Base-by-base conservation (phyloP, 1,140 invertebrate genomes). In the Conopomorpha cramerella region DNA sequence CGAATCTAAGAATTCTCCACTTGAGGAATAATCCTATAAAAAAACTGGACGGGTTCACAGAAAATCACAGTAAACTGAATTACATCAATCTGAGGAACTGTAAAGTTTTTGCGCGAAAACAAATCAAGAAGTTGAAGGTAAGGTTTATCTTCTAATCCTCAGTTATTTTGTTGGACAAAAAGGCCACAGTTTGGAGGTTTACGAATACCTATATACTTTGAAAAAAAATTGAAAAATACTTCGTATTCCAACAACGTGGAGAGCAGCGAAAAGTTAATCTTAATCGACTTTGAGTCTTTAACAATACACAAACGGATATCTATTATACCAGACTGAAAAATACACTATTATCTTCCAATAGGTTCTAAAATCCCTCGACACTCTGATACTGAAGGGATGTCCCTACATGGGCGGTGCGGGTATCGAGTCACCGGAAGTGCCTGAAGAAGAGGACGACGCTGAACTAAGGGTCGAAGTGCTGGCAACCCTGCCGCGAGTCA, bases 21-120 rank as follows among this genome's bases (percentile, higher is more conserved):
- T 49, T 81, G 10, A 48, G 81, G 12, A 62, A 74, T 32, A 82
- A 82, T 51, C 72, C 76, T 8, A 77, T 83, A 17, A 64, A 54
- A 30, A 55, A 70, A 27, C 43, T 83, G 3, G 55, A 73, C 35
- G 78, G 79, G 12, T 81, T 82, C 43, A 50, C 60, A 16, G 41
- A 46, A 4, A 39, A 38, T 1, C 32, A 77, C 14, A 55, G 41
- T 23, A 78, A 77, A 37, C 45, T 83, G 2, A 61, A 62, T 17
- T 83, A 83, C 41, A 26, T 83, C 2, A 83, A 83, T 60, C 39
- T 82, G 38, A 44, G 81, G 15, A 72, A 72, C 17, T 81, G 80
- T 34, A 77, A 66, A 45, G 72, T 83, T 3, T 46, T 45, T 4
- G 72, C 77, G 12, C 46, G 80, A 28, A 68, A 55, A 38, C 74